phyloP scores from a whole-genome alignment of 2,797 vertebrate genomes.

The Setipinna tenuifilis region DNA sequence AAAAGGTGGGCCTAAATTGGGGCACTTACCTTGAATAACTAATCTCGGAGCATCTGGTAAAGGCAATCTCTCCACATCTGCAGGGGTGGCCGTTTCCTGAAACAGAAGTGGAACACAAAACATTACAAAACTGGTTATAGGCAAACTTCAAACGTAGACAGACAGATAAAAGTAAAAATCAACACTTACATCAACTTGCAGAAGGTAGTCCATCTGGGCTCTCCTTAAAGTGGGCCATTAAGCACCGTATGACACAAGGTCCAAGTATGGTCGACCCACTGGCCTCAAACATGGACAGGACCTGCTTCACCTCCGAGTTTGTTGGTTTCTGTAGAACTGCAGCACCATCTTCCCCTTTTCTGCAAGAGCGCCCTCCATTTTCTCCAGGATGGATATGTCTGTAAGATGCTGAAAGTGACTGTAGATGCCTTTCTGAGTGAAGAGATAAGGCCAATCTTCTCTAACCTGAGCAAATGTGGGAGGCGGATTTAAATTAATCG shows the following conservation, averaged over 20 bases:
- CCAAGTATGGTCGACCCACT: not conserved
- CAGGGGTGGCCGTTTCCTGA: not conserved
- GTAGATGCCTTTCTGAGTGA: slow-evolving; percentile 31
- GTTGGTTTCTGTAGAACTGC: slow-evolving; percentile 19
- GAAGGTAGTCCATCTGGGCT: slow-evolving; percentile 17
- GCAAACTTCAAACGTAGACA: not conserved
- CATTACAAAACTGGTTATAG: no score
- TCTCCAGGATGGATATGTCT: slow-evolving; percentile 30
- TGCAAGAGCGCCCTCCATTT: slow-evolving; percentile 25
- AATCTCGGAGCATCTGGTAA: not conserved
- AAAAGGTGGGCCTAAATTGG: not conserved
- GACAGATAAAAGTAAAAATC: not conserved
- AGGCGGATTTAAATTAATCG: slow-evolving; percentile 22
- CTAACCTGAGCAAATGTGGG: slow-evolving; percentile 7
- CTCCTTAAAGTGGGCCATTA: slow-evolving; percentile 29
- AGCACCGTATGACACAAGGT: slow-evolving; percentile 21
- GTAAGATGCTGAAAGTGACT: slow-evolving; percentile 25
- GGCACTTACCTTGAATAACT: not conserved
- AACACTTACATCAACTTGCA: slow-evolving; percentile 22
- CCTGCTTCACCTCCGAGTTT: slow-evolving; percentile 23
- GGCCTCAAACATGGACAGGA: slow-evolving; percentile 22
- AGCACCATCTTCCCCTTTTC: slow-evolving; percentile 28
- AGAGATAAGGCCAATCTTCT: slow-evolving; percentile 33
- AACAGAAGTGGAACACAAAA: no score
- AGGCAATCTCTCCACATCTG: not conserved